These are phyloP conservation scores for Callaeas wilsoni DNA, from an alignment of 2,113 vertebrate species.

Conservation along the genomic window DNA sequence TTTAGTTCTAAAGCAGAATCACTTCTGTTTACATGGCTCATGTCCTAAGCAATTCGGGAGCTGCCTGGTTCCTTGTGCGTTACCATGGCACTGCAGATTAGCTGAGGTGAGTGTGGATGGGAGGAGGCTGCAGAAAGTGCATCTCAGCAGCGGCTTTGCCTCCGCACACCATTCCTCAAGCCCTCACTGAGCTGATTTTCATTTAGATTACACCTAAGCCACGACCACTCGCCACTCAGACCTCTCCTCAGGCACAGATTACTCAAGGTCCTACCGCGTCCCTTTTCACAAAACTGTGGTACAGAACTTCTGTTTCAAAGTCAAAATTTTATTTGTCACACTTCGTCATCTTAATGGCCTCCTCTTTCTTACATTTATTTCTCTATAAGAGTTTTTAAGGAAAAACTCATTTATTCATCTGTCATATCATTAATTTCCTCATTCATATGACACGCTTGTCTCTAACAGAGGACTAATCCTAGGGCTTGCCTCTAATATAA, in stretches of 20 bases:
- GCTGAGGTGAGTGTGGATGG: neutral
- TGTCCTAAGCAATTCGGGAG: slow-evolving; percentile 11
- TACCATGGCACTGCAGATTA: slow-evolving; percentile 41
- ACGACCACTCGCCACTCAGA: fast-evolving
- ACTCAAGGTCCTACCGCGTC: fast-evolving
- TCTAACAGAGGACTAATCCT: neutral
- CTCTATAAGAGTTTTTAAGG: neutral
- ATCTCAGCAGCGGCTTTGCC: neutral
- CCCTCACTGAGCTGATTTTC: neutral
- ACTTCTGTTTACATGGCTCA: slow-evolving; percentile 7
- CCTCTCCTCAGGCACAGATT: neutral
- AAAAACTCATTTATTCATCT: neutral
- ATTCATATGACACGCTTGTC: neutral
- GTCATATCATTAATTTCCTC: neutral
- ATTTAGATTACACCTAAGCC: neutral
- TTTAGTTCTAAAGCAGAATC: neutral
- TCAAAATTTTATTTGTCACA: neutral
- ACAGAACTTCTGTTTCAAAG: neutral
- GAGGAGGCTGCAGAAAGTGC: neutral
- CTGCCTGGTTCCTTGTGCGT: neutral
- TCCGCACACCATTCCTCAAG: neutral
- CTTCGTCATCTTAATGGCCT: neutral
- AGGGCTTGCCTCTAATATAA: neutral
- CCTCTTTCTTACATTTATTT: neutral
- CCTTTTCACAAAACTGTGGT: neutral